Percentiles rank a stretch among this genome's conserved stretches.
Conservation (phyloP, 2,888 invertebrate genomes). For the Sphaerolaimus hirsutus region DNA sequence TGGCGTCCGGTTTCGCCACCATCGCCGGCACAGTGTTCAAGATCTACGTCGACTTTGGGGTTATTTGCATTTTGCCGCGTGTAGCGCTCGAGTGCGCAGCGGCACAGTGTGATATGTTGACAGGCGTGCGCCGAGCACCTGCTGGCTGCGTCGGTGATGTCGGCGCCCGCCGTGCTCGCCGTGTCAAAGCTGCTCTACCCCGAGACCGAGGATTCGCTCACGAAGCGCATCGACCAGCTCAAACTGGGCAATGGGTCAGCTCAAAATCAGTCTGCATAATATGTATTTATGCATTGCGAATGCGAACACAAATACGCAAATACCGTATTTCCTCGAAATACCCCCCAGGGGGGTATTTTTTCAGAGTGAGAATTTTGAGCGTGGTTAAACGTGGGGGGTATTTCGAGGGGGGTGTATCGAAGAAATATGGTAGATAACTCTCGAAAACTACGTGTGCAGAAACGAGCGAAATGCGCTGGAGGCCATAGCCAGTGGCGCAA, state of each 20-base stretch:
- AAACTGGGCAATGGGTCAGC: constrained; percentile 26
- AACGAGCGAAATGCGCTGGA: constrained; percentile 57
- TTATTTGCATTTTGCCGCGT: neutral
- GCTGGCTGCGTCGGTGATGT: constrained; percentile 79
- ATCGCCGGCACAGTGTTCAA: constrained; percentile 76
- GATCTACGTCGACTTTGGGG: constrained; percentile 51
- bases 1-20: constrained; percentile 76
- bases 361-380: too few relatives aligned
- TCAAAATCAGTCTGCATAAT: too few relatives aligned
- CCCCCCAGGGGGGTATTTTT: too few relatives aligned
- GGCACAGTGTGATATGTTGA: neutral
- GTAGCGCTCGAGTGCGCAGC: neutral
- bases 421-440: too few relatives aligned
- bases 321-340: too few relatives aligned
- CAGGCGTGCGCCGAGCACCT: constrained; percentile 47
- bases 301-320: too few relatives aligned
- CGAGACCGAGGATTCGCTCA: constrained; percentile 55
- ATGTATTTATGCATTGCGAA: too few relatives aligned
- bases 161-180: constrained; percentile 72
- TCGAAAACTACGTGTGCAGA: too few relatives aligned
- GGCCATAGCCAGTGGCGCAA: constrained; percentile 66
- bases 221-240: constrained; percentile 47
- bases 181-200: constrained; percentile 71
- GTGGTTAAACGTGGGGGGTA: too few relatives aligned
- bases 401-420: too few relatives aligned